Conservation (phyloP, 2,888 invertebrate genomes). For the Lepidonotus clava region DNA sequence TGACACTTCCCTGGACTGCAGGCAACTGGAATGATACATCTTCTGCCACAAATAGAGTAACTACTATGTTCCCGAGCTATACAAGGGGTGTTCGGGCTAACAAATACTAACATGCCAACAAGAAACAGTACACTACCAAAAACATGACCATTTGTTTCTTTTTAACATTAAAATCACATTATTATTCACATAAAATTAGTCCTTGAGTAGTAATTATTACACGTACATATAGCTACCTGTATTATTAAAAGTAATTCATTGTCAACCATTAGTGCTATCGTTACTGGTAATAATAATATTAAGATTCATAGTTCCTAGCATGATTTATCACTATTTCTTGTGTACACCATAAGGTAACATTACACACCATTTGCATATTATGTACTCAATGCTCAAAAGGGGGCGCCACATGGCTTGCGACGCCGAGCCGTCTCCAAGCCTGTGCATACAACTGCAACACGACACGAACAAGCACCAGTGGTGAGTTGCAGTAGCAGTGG, state of each 20-base stretch:
- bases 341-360: constrained; percentile 44
- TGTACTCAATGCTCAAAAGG: constrained; percentile 42
- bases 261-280: constrained; percentile 49
- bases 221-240: constrained; percentile 45
- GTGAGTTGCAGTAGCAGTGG: constrained; percentile 52
- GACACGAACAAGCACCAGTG: constrained; percentile 41
- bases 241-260: constrained; percentile 45
- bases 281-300: background rate
- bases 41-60: constrained; percentile 41
- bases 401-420: constrained; percentile 19
- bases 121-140: constrained; percentile 48
- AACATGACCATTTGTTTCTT: constrained; percentile 44
- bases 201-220: constrained; percentile 48
- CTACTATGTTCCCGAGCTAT: constrained; percentile 16
- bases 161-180: constrained; percentile 49
- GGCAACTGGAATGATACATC: constrained; percentile 49
- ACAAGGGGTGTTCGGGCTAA: constrained; percentile 1
- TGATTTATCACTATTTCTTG: constrained; percentile 39
- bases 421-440: constrained; percentile 36
- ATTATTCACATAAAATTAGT: constrained; percentile 51
- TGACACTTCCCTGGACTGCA: constrained; percentile 46
- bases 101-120: constrained; percentile 50
- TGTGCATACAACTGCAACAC: constrained; percentile 39
- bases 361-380: constrained; percentile 53
- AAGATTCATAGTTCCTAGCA: constrained; percentile 32